phyloP scores from a whole-genome alignment of 1,140 invertebrate genomes.

The Scaptomyza montana region DNA sequence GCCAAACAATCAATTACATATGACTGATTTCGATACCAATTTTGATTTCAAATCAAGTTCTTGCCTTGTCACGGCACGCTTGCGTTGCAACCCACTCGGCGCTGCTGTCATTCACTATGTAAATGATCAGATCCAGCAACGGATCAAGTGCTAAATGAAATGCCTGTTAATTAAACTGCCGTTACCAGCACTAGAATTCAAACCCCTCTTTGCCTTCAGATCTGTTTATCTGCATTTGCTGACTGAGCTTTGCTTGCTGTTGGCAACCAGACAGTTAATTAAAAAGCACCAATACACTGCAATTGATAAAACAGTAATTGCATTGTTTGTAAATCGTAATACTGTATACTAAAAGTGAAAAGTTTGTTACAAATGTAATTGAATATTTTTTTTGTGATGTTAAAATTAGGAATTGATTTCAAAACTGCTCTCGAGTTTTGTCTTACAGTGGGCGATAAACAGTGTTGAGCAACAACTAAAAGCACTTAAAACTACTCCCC shows the following conservation, averaged over 20 bases:
- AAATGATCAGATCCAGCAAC: constrained; percentile 37
- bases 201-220: background rate
- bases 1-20: constrained; percentile 47
- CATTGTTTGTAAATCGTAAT: background rate
- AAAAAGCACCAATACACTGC: background rate
- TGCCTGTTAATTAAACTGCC: constrained; percentile 47
- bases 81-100: constrained; percentile 20
- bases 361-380: too few relatives aligned
- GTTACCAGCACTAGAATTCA: constrained; percentile 13
- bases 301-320: constrained; percentile 16
- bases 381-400: too few relatives aligned
- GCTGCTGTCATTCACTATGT: constrained; percentile 30
- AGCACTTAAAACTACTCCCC: background rate
- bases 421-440: too few relatives aligned
- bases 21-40: constrained; percentile 36
- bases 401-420: too few relatives aligned
- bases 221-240: constrained; percentile 13
- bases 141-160: constrained; percentile 37
- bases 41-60: constrained; percentile 31
- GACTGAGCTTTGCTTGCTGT: constrained; percentile 10
- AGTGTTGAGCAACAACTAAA: background rate
- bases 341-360: too few relatives aligned
- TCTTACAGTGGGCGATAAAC: background rate
- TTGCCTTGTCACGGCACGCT: constrained; percentile 11
- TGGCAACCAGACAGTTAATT: constrained; percentile 8